A percentile compares a stretch with the other conserved stretches of the same genome.
phyloP scores from a whole-genome alignment of 2,113 vertebrate genomes.

The Saguinus imperator region DNA sequence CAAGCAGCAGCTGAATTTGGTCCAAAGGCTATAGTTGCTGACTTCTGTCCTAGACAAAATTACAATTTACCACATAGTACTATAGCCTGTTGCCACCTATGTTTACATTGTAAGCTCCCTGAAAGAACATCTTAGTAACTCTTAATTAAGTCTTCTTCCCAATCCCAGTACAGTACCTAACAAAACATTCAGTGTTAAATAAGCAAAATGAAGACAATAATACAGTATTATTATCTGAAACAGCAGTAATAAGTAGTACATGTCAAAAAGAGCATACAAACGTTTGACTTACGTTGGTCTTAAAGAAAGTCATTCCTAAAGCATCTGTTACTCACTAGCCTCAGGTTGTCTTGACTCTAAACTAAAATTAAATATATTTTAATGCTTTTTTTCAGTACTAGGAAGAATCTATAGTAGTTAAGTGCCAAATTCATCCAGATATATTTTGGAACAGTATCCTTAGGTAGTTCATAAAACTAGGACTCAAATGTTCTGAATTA shows the following conservation, averaged over 20 bases:
- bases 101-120: not conserved
- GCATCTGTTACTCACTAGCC: not conserved
- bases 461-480: slow-evolving; percentile 7
- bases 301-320: slow-evolving; percentile 30
- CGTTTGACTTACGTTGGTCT: not conserved
- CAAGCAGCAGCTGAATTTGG: not conserved
- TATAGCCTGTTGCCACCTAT: not conserved
- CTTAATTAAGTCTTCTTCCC: slow-evolving; percentile 21
- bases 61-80: not conserved
- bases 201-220: slow-evolving; percentile 45
- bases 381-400: not conserved
- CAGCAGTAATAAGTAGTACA: not conserved
- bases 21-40: not conserved
- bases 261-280: not conserved
- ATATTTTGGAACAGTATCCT: not conserved
- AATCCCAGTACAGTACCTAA: not conserved
- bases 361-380: not conserved
- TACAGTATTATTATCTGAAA: not conserved
- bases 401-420: not conserved
- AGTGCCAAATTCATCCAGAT: not conserved
- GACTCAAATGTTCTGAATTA: not conserved
- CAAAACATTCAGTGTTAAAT: slow-evolving; percentile 24
- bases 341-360: not conserved
- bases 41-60: not conserved
- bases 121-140: slow-evolving; percentile 4